phyloP scores from a whole-genome alignment of 2,113 vertebrate genomes.

The Sclerurus mexicanus region DNA sequence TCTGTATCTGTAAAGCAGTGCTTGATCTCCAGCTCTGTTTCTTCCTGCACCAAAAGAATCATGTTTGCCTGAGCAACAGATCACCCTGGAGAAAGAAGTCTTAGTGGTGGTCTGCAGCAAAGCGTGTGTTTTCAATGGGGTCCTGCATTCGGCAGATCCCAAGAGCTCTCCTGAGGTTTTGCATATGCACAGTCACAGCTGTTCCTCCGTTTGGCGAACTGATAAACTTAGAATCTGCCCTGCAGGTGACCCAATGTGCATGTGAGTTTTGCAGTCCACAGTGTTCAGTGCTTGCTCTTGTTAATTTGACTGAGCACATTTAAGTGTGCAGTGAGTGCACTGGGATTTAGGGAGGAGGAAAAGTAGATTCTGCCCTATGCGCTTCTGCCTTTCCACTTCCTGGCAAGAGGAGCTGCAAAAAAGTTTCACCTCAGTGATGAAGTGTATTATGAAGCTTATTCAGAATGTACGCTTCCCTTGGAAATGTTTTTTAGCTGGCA shows the following conservation, averaged over 20 bases:
- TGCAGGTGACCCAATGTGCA: not conserved
- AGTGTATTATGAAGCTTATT: not conserved
- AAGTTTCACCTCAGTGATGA: not conserved
- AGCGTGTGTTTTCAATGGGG: not conserved
- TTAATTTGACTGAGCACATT: not conserved
- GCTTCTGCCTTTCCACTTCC: not conserved
- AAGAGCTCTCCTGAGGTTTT: not conserved
- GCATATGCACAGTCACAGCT: not conserved
- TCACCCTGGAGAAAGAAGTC: not conserved
- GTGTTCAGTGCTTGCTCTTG: not conserved
- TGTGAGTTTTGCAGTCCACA: not conserved
- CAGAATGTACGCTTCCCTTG: not conserved
- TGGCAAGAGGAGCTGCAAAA: not conserved
- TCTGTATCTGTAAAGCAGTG: not conserved
- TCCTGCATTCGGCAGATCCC: not conserved
- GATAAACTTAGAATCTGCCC: not conserved
- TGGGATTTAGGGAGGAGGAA: not conserved
- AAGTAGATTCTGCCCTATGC: fast-evolving
- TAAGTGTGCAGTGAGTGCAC: not conserved
- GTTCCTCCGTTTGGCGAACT: not conserved
- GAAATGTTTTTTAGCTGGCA: not conserved
- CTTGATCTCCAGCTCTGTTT: not conserved
- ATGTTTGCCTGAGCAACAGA: not conserved
- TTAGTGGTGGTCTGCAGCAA: not conserved
- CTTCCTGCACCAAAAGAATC: fast-evolving